Evolutionary conservation across 2,888 invertebrate genomes (phyloP).

Genomic region (Papilio demoleus): DNA sequence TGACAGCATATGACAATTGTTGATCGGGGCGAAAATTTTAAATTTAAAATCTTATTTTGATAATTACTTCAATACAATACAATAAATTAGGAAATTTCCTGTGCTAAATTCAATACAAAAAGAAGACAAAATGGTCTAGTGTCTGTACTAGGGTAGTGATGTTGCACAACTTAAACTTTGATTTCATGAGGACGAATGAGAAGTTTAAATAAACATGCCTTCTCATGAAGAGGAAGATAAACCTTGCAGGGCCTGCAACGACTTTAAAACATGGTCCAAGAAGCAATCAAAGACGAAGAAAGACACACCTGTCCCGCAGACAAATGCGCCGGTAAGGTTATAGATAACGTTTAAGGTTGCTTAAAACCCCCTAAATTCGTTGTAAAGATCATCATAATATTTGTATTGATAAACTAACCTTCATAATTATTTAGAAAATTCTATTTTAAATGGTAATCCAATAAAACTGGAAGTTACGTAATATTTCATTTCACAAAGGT

Average conservation of each 20-base stretch:
- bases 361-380: background rate
- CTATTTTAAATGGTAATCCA: too few species aligned
- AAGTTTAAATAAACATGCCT: slow-evolving; percentile 58
- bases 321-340: slow-evolving; percentile 57
- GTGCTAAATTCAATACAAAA: slow-evolving; percentile 10
- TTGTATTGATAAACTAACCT: background rate
- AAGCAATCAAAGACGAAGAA: slow-evolving; percentile 74
- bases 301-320: slow-evolving; percentile 45
- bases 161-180: slow-evolving; percentile 43
- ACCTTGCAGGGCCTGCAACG: slow-evolving; percentile 88
- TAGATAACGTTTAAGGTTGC: slow-evolving; percentile 56
- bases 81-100: background rate
- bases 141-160: background rate
- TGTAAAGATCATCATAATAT: slow-evolving; percentile 18
- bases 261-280: slow-evolving; percentile 89
- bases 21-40: slow-evolving; percentile 31
- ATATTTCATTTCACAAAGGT: background rate
- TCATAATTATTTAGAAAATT: background rate
- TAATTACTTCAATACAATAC: slow-evolving; percentile 37
- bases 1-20: slow-evolving; percentile 30
- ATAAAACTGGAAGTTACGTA: background rate
- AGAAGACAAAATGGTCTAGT: background rate
- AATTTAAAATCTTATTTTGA: slow-evolving; percentile 27
- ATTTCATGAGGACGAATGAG: slow-evolving; percentile 35
- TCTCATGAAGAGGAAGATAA: slow-evolving; percentile 75